phyloP scores from a whole-genome alignment of 1,140 invertebrate genomes.

The Drosophila simulans region DNA sequence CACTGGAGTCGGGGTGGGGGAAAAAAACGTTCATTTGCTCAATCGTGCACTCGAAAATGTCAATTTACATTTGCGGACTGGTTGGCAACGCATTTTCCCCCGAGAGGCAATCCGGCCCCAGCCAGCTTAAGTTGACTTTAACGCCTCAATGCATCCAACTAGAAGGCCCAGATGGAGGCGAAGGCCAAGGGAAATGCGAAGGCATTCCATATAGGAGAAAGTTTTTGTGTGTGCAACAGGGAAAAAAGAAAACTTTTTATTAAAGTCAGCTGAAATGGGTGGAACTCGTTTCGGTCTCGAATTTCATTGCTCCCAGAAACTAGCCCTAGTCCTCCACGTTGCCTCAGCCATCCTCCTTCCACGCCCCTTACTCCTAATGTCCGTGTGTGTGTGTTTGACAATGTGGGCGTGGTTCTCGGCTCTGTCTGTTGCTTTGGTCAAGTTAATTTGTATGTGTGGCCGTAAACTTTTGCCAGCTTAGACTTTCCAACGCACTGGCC shows the following conservation, averaged over 20 bases:
- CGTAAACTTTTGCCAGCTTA: slow-evolving; percentile 80
- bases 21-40: slow-evolving; percentile 79
- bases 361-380: neutral
- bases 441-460: slow-evolving; percentile 82
- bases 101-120: slow-evolving; percentile 41
- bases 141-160: slow-evolving; percentile 76
- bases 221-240: slow-evolving; percentile 46
- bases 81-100: slow-evolving; percentile 52
- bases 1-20: neutral
- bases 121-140: slow-evolving; percentile 79
- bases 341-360: neutral
- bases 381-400: slow-evolving; percentile 53
- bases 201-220: slow-evolving; percentile 52
- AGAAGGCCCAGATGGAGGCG: slow-evolving; percentile 28
- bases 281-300: slow-evolving; percentile 46
- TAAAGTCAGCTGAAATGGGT: slow-evolving; percentile 71
- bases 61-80: slow-evolving; percentile 79
- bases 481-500: slow-evolving; percentile 71
- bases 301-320: slow-evolving; percentile 33
- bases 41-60: slow-evolving; percentile 83
- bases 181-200: slow-evolving; percentile 9
- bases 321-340: slow-evolving; percentile 7
- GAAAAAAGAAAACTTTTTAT: slow-evolving; percentile 70
- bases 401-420: slow-evolving; percentile 65
- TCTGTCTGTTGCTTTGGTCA: slow-evolving; percentile 68